Evolutionary conservation across 1,140 invertebrate species (phyloP).

Genomic region (Scaptomyza montana): DNA sequence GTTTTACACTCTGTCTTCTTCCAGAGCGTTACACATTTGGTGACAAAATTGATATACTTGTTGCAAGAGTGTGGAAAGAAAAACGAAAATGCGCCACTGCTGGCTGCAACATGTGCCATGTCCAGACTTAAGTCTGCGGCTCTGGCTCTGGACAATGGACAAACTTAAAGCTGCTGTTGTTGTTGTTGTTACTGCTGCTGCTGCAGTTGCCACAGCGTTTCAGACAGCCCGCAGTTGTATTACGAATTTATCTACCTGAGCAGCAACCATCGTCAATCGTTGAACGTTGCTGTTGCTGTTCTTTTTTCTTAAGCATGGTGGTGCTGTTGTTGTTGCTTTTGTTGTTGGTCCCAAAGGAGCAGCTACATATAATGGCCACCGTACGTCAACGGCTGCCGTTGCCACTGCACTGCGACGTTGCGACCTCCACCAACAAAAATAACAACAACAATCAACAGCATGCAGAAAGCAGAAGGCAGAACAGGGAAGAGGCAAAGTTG

Average conservation of each 20-base stretch:
- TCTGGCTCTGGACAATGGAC: conserved; percentile 40
- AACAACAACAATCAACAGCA: not conserved
- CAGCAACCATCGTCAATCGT: conserved; percentile 78
- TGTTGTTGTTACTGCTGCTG: conserved; percentile 4
- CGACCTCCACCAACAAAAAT: conserved; percentile 17
- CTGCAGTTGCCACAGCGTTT: conserved; percentile 39
- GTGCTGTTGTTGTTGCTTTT: conserved; percentile 35
- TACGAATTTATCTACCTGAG: conserved; percentile 81
- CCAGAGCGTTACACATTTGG: not conserved
- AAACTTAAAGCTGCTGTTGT: conserved; percentile 20
- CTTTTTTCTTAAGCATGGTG: not conserved
- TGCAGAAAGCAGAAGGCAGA: not conserved
- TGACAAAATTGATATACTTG: not conserved
- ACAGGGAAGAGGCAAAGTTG: conserved; percentile 4
- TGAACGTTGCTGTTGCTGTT: conserved; percentile 51
- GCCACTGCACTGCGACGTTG: conserved; percentile 39
- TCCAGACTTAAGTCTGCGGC: conserved; percentile 39
- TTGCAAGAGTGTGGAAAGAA: conserved; percentile 16
- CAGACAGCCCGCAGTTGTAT: conserved; percentile 62
- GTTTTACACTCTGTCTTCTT: too few relatives aligned
- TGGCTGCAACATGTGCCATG: conserved; percentile 56
- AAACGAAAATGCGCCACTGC: conserved; percentile 24
- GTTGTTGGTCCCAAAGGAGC: conserved; percentile 50
- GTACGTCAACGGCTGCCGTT: conserved; percentile 55
- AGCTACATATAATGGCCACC: conserved; percentile 78